Percentiles rank a stretch among this genome's conserved stretches.
Conservation (phyloP, 2,797 vertebrate species). For the Paedocypris micromegethes region DNA sequence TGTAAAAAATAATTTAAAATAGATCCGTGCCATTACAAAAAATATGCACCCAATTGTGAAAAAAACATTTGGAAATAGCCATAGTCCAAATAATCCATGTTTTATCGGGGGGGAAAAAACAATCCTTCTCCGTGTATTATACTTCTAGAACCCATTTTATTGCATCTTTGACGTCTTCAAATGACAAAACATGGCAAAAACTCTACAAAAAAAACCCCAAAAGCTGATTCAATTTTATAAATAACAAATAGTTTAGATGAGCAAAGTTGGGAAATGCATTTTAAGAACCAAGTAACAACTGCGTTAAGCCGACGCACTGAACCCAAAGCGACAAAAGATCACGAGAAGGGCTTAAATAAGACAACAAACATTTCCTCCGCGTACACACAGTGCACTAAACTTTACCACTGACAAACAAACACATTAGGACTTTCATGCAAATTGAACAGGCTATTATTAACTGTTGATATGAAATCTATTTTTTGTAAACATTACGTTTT, state of each 20-base stretch:
- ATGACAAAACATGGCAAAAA: slow-evolving; percentile 26
- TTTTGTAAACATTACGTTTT: neutral
- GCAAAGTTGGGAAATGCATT: slow-evolving; percentile 23
- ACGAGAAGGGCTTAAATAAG: slow-evolving; percentile 41
- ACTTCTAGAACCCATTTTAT: slow-evolving; percentile 41
- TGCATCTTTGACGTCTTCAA: slow-evolving; percentile 39
- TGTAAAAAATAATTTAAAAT: too few relatives aligned
- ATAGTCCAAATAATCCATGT: too few relatives aligned
- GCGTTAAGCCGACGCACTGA: neutral
- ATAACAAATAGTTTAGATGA: slow-evolving; percentile 37
- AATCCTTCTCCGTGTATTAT: neutral
- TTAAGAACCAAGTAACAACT: slow-evolving; percentile 7
- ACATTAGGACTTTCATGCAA: slow-evolving; percentile 38
- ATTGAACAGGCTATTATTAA: slow-evolving; percentile 23
- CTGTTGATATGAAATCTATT: slow-evolving; percentile 11
- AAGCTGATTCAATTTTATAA: slow-evolving; percentile 37
- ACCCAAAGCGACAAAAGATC: slow-evolving; percentile 10
- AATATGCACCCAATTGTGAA: too few relatives aligned
- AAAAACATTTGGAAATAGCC: too few relatives aligned
- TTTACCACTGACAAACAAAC: slow-evolving; percentile 40
- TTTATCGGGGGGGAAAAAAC: too few relatives aligned
- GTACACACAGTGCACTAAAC: slow-evolving; percentile 49
- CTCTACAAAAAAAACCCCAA: neutral
- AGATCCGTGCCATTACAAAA: too few relatives aligned
- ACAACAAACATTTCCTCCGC: slow-evolving; percentile 27